Evolutionary conservation across 2,113 vertebrate species (phyloP), one percentile per base, ranked within the genome.

Genomic region (Actenoides hombroni): DNA sequence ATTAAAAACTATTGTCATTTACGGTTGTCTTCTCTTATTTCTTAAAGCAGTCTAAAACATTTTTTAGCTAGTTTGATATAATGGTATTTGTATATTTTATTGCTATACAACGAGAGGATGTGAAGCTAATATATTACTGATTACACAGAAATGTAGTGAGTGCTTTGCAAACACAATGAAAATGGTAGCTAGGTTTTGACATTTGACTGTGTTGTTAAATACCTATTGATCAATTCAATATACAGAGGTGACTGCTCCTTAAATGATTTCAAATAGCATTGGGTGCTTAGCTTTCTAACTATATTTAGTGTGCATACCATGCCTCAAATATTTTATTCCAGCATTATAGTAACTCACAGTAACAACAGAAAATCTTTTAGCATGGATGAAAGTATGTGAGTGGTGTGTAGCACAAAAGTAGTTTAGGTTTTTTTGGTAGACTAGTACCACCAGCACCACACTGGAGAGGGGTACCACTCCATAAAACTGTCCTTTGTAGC

Each of bases 401-500:
- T 37, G 23, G 23, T 26, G 8, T 20, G 29, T 40, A 61, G 40
- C 44, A 74, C 8, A 61, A 28, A 71, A 46, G 16, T 11, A 18
- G 2, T 1, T 2, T 15, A 13, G 29, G n/a, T 69, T 17, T 21
- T 46, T 76, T 65, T 42, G 13, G 46, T 64, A 56, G 35, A 31
- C 59, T n/a, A 61, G 21, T 39, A 37, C 18, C 46, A 48, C 35
- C 8, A 60, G 37, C 0, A 1, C 19, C 15, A 44, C 0, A 0
- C 35, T 60, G 69, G 59, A 39, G 13, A 60, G n/a, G 20, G 44
- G 12, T 65, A 37, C 6, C 20, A 26, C 25, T 40, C 31, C 25
- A 37, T 12, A 17, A 23, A 79, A 67, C 23, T 42, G 10, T 7
- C 15, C 23, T 56, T 48, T 15, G 31, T 67, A 37, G 46, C 12